Base-by-base conservation (phyloP, 2,797 vertebrate species). In the Helarctos malayanus region DNA sequence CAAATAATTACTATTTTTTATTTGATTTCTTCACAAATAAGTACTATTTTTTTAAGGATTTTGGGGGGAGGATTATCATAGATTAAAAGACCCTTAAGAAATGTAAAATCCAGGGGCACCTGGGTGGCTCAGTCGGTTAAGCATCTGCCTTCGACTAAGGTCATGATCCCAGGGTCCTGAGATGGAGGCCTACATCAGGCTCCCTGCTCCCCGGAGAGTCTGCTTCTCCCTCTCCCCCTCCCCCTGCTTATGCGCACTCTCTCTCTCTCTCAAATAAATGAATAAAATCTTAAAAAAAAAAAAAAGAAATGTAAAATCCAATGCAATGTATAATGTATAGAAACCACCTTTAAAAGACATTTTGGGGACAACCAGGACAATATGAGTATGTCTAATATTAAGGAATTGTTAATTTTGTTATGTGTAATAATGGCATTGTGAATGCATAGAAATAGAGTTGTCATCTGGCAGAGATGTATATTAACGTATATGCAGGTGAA, bases 331-430 rank as follows among this genome's bases (percentile, higher is more conserved):
- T 47, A 89, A 83, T 87, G 41, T 61, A 45, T 69, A 65, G 71
- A 54, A 93, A 68, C 21, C 35, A 94, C 10, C 47, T 90, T 75
- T 90, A 85, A 93, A 96, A 57, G 47, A 73, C 63, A 75, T 75
- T 83, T 91, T 82, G 14, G 61, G 49, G n/a, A 89, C 29, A 68
- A 47, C 79, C 6, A 68, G 52, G n/a, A 71, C 59, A 89, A 65
- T 61, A 57, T 78, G 32, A 88, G 27, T 85, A 91, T 68, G 10
- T 38, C 47, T 76, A 85, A 54, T 85, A 63, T 59, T 78, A 80
- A 45, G 11, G 27, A 92, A 86, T 81, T 82, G 4, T n/a, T 84
- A 68, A 80, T 52, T 69, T 88, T 93, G 21, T 91, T 86, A 38
- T 81, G 4, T 80, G 23, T 93, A 47, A 81, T 84, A 81, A 83